Conservation (phyloP, 1,140 invertebrate species). For the Lasaia peninsularis region DNA sequence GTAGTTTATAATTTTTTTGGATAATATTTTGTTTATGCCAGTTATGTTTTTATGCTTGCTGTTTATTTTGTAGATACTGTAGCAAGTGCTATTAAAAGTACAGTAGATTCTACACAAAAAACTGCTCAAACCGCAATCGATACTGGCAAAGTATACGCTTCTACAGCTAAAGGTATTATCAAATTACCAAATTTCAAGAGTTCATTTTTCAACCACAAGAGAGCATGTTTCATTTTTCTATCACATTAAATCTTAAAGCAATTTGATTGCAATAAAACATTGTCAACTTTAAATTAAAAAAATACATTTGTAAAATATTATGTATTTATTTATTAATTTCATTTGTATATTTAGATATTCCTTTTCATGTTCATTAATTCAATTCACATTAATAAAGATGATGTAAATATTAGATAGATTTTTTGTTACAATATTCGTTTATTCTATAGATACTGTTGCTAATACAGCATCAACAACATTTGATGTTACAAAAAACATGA, state of each 20-base stretch:
- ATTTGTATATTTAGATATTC: not conserved
- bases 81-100: constrained; percentile 29
- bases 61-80: constrained; percentile 34
- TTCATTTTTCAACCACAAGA: no score
- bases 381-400: not conserved
- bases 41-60: not conserved
- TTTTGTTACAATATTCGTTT: not conserved
- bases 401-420: not conserved
- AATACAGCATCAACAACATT: constrained; percentile 38
- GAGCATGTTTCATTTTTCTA: no score
- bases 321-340: no score
- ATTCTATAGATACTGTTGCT: constrained; percentile 22
- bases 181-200: no score
- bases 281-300: no score
- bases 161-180: constrained; percentile 25
- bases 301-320: no score
- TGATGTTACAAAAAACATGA: constrained; percentile 52
- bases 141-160: constrained; percentile 18
- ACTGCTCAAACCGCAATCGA: constrained; percentile 32
- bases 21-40: not conserved
- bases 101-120: constrained; percentile 32
- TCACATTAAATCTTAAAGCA: no score
- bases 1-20: constrained; percentile 14
- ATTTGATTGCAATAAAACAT: no score
- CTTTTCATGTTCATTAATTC: not conserved